phyloP scores from a whole-genome alignment of 2,113 vertebrate species.

The Scomber colias region DNA sequence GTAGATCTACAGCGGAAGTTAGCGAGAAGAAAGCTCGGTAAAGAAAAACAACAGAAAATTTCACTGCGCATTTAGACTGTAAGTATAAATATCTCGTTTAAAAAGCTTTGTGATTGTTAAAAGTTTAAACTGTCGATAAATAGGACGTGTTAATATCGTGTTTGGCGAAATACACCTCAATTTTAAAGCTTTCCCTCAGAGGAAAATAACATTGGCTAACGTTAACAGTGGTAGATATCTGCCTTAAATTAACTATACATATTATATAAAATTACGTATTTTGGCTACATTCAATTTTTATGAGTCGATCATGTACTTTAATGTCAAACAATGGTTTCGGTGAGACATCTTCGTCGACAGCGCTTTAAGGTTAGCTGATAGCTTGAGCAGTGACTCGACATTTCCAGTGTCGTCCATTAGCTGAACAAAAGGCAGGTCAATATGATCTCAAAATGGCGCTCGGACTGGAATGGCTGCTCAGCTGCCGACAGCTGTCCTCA shows the following conservation, averaged over 20 bases:
- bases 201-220: too few species aligned
- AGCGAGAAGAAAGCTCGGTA: fast-evolving
- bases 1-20: fast-evolving
- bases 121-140: fast-evolving
- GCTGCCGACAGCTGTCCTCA: neutral
- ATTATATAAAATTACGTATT: fast-evolving
- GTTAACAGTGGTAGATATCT: neutral
- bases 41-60: fast-evolving
- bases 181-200: neutral
- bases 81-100: neutral
- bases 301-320: too few species aligned
- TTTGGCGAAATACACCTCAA: neutral
- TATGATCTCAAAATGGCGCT: conserved; percentile 78
- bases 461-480: conserved; percentile 16
- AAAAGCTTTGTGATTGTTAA: fast-evolving
- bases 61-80: neutral
- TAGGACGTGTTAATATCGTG: fast-evolving
- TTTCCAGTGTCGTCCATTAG: conserved; percentile 68
- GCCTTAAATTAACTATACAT: neutral
- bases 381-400: conserved; percentile 57
- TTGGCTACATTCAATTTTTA: too few species aligned
- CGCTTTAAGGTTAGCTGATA: neutral
- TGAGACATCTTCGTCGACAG: neutral
- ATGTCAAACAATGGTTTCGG: too few species aligned
- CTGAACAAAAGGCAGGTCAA: conserved; percentile 70